Evolutionary conservation across 2,113 vertebrate genomes (phyloP).

Genomic region (Climacteris rufus): DNA sequence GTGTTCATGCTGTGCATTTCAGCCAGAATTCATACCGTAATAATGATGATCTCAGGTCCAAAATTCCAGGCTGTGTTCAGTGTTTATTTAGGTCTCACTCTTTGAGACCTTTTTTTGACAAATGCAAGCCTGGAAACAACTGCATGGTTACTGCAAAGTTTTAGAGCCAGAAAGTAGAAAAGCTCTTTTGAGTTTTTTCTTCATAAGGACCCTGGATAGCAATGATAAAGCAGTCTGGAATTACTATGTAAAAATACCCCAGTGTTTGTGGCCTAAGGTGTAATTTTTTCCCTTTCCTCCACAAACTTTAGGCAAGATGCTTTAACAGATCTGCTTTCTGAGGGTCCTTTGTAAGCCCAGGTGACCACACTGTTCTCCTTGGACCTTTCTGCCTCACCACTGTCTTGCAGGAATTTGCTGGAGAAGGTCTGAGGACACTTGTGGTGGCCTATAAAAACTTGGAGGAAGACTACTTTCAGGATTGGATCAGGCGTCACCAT

Average conservation of each 20-base stretch:
- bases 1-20: background rate
- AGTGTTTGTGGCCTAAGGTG: background rate
- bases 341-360: background rate
- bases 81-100: background rate
- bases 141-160: background rate
- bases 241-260: background rate
- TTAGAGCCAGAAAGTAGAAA: background rate
- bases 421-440: slow-evolving; percentile 87
- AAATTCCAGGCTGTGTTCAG: background rate
- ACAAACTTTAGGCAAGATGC: background rate
- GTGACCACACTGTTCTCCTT: background rate
- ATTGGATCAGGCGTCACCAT: slow-evolving; percentile 82
- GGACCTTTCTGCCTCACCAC: background rate
- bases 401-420: slow-evolving; percentile 85
- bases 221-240: background rate
- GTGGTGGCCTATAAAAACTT: slow-evolving; percentile 87
- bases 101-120: background rate
- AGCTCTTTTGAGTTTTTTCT: background rate
- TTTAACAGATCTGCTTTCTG: background rate
- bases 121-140: background rate
- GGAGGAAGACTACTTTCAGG: slow-evolving; percentile 72
- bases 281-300: background rate
- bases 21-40: background rate
- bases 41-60: background rate
- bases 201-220: background rate